Percentiles rank a stretch among this genome's conserved stretches.
These are phyloP conservation scores for Bombycilla garrulus DNA, from an alignment of 2,113 vertebrate species.

Conservation along the genomic window DNA sequence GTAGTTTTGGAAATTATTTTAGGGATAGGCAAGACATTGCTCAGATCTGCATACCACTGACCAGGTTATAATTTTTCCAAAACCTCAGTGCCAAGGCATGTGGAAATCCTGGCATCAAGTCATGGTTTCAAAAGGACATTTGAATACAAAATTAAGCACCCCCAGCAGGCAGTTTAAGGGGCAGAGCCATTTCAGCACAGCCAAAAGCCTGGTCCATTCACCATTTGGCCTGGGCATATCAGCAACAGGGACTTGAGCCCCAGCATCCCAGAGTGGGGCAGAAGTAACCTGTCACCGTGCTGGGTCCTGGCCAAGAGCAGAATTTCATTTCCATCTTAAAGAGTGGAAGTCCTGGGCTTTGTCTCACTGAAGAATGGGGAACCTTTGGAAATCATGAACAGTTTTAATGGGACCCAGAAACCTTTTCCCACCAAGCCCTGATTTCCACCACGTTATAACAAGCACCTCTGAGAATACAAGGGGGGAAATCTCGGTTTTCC, in stretches of 20 bases:
- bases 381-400: background rate
- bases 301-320: background rate
- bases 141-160: background rate
- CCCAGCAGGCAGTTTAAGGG: background rate
- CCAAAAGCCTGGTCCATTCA: accelerated
- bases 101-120: background rate
- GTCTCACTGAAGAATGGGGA: background rate
- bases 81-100: background rate
- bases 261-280: background rate
- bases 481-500: background rate
- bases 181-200: background rate
- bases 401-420: background rate
- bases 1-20: background rate
- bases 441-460: background rate
- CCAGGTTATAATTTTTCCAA: background rate
- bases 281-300: background rate
- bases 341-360: background rate
- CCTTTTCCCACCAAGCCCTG: background rate
- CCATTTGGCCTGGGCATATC: background rate
- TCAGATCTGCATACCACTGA: background rate
- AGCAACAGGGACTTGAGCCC: background rate
- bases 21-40: background rate
- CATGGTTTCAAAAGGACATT: accelerated
- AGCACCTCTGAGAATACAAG: background rate
- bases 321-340: background rate